Evolutionary conservation across 2,888 invertebrate genomes (phyloP), one percentile per base, ranked within the genome.

Genomic region (Pachliopta kotzebuea): DNA sequence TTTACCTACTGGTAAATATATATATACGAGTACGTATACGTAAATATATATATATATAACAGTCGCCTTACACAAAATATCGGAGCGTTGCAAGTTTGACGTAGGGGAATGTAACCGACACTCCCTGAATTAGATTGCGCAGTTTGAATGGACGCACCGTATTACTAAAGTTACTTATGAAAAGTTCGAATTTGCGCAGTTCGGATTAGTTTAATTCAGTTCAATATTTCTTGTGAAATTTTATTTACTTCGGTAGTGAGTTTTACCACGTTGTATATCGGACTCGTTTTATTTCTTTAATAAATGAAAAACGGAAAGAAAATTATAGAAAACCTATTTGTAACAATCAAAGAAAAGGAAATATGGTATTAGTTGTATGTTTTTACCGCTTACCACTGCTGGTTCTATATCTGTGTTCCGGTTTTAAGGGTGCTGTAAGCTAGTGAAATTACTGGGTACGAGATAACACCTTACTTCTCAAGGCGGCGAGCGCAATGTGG

Each of bases 61-160:
- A 23, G 7, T 49, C 20, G 49, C 20, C 18, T 11, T 1, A 21
- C 21, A 52, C 23, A 52, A 52, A 52, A 52, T 52, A 52, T 21
- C 50, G 9, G 4, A 52, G 21, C 11, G 21, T 23, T 52, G 8
- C 21, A n/a, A 52, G 6, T 52, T 59, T 50, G 49, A 59, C 42
- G 50, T 42, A 23, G 6, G n/a, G n/a, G 59, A 49, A 49, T 23
- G 60, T 24, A n/a, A 60, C n/a, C 17, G 49, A 58, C 26, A 45
- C 23, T 57, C 21, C 57, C 26, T 54, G 57, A 63, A 57, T 52
- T 53, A 63, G 26, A 63, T 63, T 63, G 57, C 62, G 26, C 49
- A 57, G 57, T 63, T 53, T 26, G 42, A 63, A 60, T 11, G 42
- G 52, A 57, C 57, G 62, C 42, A 57, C 24, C 26, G 53, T 37